Conservation (phyloP, 1,140 invertebrate genomes). For the Daktulosphaira vitifoliae region DNA sequence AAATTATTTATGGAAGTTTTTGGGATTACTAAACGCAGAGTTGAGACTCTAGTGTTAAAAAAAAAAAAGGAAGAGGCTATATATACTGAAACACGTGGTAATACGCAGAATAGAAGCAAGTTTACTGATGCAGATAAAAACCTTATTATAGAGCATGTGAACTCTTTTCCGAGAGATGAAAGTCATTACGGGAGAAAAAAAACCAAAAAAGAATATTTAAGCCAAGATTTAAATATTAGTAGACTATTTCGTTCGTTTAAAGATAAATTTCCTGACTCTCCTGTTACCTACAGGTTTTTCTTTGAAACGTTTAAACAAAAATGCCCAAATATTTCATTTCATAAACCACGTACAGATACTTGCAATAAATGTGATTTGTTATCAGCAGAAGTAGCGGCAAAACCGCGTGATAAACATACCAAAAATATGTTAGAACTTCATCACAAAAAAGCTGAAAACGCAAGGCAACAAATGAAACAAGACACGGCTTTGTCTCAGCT, state of each 20-base stretch:
- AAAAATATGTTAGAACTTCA: constrained; percentile 18
- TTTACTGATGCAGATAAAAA: constrained; percentile 8
- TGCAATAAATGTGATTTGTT: constrained; percentile 12
- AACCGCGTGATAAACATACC: constrained; percentile 13
- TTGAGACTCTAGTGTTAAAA: not conserved
- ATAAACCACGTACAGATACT: constrained; percentile 19
- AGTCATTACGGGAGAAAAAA: constrained; percentile 6
- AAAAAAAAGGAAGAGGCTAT: not conserved
- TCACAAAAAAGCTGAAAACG: constrained; percentile 19
- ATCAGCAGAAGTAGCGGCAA: constrained; percentile 19
- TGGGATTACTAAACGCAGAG: not conserved
- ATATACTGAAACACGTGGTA: not conserved
- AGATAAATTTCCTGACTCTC: constrained; percentile 9
- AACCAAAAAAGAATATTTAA: constrained; percentile 9
- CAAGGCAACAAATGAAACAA: constrained; percentile 15
- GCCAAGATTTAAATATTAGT: constrained; percentile 7
- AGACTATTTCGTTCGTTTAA: constrained; percentile 1
- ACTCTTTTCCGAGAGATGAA: constrained; percentile 9
- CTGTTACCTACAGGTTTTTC: constrained; percentile 41
- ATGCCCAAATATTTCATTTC: constrained; percentile 3
- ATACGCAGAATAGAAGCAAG: constrained; percentile 4
- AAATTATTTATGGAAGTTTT: constrained; percentile 3
- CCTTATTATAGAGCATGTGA: constrained; percentile 7
- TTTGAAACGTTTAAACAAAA: constrained; percentile 43
- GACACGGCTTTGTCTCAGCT: constrained; percentile 5